These are phyloP conservation scores for Cynaeus angustus DNA, from an alignment of 2,888 invertebrate genomes.

Conservation along the genomic window DNA sequence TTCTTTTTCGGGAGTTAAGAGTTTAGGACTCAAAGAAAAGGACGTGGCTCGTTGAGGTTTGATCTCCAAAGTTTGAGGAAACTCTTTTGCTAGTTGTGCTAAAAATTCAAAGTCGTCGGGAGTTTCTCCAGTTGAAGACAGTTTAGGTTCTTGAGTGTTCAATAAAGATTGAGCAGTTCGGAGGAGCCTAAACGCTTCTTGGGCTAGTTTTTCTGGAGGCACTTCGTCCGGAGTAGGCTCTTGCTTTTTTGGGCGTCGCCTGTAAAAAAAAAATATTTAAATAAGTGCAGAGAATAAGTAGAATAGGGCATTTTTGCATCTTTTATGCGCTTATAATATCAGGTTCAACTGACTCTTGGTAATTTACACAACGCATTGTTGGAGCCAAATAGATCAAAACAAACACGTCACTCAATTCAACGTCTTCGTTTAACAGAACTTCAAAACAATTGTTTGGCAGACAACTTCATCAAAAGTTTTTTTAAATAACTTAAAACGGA, in stretches of 20 bases:
- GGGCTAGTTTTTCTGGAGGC: slow-evolving; percentile 78
- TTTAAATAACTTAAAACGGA: no score
- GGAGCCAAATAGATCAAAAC: no score
- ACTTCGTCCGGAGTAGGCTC: slow-evolving; percentile 71
- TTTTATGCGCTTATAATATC: no score
- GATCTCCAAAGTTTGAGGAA: slow-evolving; percentile 60
- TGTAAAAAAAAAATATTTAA: slow-evolving; percentile 40
- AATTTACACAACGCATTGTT: no score
- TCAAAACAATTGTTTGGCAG: no score
- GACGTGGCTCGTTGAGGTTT: slow-evolving; percentile 64
- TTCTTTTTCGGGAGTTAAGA: slow-evolving; percentile 64
- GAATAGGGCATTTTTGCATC: no score
- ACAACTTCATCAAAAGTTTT: no score
- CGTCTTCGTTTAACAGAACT: no score
- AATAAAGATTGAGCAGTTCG: slow-evolving; percentile 79
- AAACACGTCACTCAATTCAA: no score
- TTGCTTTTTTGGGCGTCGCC: slow-evolving; percentile 69
- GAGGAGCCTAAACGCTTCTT: slow-evolving; percentile 79
- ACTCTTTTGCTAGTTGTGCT: slow-evolving; percentile 68
- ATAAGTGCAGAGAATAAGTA: no score
- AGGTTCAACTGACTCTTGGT: no score
- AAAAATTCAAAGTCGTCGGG: slow-evolving; percentile 67
- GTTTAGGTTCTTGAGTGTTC: slow-evolving; percentile 78
- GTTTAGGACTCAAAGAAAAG: slow-evolving; percentile 66
- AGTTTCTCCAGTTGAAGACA: slow-evolving; percentile 67